Evolutionary conservation across 35 echinoderm and acorn worm genomes (phyloP).

Genomic region (Diadema setosum): DNA sequence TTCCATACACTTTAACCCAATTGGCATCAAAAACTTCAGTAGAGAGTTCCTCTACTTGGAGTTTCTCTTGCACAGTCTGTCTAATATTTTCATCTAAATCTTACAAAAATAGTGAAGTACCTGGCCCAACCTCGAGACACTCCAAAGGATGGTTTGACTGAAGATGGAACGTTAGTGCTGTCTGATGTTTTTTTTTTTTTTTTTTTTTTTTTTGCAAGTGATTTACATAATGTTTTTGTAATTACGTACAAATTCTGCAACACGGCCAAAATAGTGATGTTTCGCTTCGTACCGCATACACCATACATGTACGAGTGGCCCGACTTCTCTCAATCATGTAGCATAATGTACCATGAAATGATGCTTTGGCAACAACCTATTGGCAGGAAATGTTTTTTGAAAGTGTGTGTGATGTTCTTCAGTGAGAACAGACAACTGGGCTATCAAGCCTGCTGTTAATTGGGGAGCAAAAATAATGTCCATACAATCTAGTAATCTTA

Average conservation of each 20-base stretch:
- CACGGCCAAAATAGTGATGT: not conserved
- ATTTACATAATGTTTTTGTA: not conserved
- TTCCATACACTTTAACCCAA: not conserved
- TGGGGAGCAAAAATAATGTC: not conserved
- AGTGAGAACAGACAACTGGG: not conserved
- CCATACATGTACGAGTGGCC: not conserved
- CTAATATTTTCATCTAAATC: not conserved
- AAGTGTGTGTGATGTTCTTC: conserved; percentile 10
- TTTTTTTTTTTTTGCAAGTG: not conserved
- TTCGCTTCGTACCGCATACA: conserved; percentile 19
- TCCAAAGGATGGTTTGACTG: not conserved
- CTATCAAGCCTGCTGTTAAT: not conserved
- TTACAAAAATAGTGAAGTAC: not conserved
- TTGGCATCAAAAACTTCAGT: conserved; percentile 5
- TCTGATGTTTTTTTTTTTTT: not conserved
- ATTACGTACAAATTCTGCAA: not conserved
- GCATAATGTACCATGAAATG: conserved; percentile 19
- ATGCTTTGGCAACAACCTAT: not conserved
- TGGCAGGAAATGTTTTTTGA: not conserved
- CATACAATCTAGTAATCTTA: not conserved
- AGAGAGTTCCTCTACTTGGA: not conserved
- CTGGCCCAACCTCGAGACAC: not conserved
- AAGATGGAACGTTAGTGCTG: not conserved
- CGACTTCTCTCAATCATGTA: not conserved
- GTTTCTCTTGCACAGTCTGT: not conserved